Conservation (phyloP, 2,888 invertebrate species). For the Torymus aiolomorphi region DNA sequence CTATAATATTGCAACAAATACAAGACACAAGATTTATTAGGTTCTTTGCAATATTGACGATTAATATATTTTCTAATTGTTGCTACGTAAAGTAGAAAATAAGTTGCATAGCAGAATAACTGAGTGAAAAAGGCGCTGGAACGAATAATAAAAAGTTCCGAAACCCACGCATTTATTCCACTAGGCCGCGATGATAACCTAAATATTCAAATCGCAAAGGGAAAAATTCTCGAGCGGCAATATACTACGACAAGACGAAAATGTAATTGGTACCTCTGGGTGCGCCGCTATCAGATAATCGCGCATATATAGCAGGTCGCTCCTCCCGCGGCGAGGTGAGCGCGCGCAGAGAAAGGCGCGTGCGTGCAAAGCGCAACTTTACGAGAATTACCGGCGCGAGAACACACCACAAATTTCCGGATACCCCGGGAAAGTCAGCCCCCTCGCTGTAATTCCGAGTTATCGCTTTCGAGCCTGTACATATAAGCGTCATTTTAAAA, state of each 20-base stretch:
- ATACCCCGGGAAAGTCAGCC: conserved; percentile 49
- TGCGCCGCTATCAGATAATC: conserved; percentile 31
- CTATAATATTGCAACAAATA: no score
- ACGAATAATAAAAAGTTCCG: no score
- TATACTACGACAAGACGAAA: conserved; percentile 13
- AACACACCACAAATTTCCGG: conserved; percentile 58
- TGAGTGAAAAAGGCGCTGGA: no score
- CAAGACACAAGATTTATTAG: no score
- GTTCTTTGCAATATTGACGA: no score
- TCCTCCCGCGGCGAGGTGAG: not conserved
- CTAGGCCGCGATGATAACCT: conserved; percentile 2
- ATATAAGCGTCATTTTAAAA: conserved; percentile 48
- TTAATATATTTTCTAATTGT: no score
- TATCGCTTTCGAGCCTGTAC: conserved; percentile 47
- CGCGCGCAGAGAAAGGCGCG: conserved; percentile 8
- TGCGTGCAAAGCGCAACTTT: conserved; percentile 51
- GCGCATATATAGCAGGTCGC: not conserved
- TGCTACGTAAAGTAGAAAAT: no score
- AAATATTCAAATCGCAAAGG: not conserved
- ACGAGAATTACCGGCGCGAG: conserved; percentile 53
- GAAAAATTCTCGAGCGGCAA: conserved; percentile 22
- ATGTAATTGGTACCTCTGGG: conserved; percentile 31
- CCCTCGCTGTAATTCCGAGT: conserved; percentile 57
- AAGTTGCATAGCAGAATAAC: no score
- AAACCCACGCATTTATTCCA: no score